Percentiles rank a stretch among this genome's conserved stretches.
These are phyloP conservation scores for Dendronephthya gigantea DNA, from an alignment of 64 coral and sea anemone species.

Conservation along the genomic window DNA sequence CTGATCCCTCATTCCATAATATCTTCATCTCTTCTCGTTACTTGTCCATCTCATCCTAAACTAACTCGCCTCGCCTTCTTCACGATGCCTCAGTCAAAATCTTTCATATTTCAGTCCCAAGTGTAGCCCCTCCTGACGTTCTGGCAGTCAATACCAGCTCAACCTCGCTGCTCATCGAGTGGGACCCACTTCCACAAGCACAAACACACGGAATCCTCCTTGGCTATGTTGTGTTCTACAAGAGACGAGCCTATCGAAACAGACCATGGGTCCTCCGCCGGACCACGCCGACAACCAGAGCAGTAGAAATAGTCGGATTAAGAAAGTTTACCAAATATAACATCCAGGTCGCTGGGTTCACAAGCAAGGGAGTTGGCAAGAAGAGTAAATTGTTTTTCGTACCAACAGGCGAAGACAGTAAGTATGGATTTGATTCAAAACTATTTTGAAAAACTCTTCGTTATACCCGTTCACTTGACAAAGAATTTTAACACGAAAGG, in stretches of 20 bases:
- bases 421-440: too few species aligned
- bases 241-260: neutral
- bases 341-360: constrained; percentile 51
- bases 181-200: constrained; percentile 49
- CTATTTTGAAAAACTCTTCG: too few species aligned
- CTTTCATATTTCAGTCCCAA: constrained; percentile 49
- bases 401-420: constrained; percentile 63
- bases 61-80: too few species aligned
- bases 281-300: constrained; percentile 1
- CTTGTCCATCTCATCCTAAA: too few species aligned
- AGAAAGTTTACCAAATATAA: constrained; percentile 65
- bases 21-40: too few species aligned
- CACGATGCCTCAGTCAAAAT: too few species aligned
- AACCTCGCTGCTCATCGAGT: constrained; percentile 50
- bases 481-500: too few species aligned
- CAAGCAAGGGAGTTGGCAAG: constrained; percentile 54
- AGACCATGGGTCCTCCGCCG: neutral
- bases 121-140: constrained; percentile 26
- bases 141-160: constrained; percentile 46
- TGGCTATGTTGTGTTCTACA: constrained; percentile 66
- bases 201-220: constrained; percentile 55
- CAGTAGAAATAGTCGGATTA: constrained; percentile 41
- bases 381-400: constrained; percentile 21
- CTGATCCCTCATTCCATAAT: too few species aligned
- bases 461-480: too few species aligned